Conservation (phyloP, 2,113 vertebrate genomes). For the Anseranas semipalmata region DNA sequence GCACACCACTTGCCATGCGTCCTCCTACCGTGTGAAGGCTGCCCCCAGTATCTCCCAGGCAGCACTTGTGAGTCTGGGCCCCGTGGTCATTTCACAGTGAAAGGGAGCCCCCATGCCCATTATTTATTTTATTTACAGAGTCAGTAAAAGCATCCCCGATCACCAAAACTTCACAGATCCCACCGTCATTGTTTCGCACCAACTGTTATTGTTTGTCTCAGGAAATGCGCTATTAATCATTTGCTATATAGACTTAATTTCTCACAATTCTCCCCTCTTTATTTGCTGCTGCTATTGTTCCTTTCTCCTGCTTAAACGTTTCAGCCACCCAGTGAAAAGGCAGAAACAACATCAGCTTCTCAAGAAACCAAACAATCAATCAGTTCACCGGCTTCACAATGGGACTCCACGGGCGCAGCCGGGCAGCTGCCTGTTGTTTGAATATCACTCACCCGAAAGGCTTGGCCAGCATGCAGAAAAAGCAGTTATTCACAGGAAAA, state of each 20-base stretch:
- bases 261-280: conserved; percentile 32
- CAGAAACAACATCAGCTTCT: conserved; percentile 46
- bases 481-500: conserved; percentile 23
- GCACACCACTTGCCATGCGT: fast-evolving
- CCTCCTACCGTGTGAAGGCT: not conserved
- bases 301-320: not conserved
- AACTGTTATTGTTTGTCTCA: not conserved
- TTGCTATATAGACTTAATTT: not conserved
- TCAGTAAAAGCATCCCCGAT: not conserved
- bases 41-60: not conserved
- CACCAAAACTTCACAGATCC: not conserved
- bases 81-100: not conserved
- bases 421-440: conserved; percentile 44
- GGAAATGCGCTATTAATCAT: conserved; percentile 52
- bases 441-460: conserved; percentile 11
- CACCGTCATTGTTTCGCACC: not conserved
- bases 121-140: not conserved
- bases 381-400: conserved; percentile 36
- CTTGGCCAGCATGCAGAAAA: not conserved
- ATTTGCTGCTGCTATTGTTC: conserved; percentile 22
- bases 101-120: not conserved
- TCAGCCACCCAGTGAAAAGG: conserved; percentile 30
- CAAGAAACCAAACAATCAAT: conserved; percentile 52
- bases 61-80: not conserved
- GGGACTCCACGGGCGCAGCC: not conserved